Evolutionary conservation across 2,888 invertebrate genomes (phyloP).

Genomic region (Parapristionchus giblindavisi): DNA sequence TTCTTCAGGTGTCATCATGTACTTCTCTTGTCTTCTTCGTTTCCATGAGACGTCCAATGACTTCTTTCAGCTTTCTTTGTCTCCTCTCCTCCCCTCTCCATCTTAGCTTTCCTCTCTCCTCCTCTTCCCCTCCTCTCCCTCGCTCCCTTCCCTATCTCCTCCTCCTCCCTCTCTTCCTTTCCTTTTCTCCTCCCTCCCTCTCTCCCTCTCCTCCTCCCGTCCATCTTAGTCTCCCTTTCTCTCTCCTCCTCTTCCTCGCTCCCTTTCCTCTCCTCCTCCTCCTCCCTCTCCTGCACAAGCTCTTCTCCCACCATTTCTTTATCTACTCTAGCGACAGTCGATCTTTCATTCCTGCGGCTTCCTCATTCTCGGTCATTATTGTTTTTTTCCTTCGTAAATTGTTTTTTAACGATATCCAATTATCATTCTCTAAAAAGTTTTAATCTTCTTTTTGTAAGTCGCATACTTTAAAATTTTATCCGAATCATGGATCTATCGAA

Average conservation of each 20-base stretch:
- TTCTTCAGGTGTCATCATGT: too few relatives aligned
- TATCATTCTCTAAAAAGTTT: too few relatives aligned
- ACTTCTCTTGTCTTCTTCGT: too few relatives aligned
- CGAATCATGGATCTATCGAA: too few relatives aligned
- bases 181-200: conserved; percentile 44
- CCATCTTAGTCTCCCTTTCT: too few relatives aligned
- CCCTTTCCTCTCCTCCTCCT: conserved; percentile 31
- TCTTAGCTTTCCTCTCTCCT: background rate
- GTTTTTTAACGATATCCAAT: too few relatives aligned
- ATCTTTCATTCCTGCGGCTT: background rate
- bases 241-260: conserved; percentile 43
- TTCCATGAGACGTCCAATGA: too few relatives aligned
- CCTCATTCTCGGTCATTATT: background rate
- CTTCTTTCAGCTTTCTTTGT: background rate
- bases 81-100: background rate
- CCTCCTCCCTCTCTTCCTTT: conserved; percentile 10
- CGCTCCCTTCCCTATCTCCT: too few relatives aligned
- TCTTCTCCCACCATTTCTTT: background rate
- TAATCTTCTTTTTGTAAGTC: too few relatives aligned
- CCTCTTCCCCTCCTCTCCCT: conserved; percentile 1
- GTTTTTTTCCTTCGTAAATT: background rate
- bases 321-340: background rate
- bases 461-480: too few relatives aligned
- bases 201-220: conserved; percentile 39
- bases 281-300: background rate